Evolutionary conservation across 2,888 invertebrate species (phyloP).

Genomic region (Athrips mouffetella): DNA sequence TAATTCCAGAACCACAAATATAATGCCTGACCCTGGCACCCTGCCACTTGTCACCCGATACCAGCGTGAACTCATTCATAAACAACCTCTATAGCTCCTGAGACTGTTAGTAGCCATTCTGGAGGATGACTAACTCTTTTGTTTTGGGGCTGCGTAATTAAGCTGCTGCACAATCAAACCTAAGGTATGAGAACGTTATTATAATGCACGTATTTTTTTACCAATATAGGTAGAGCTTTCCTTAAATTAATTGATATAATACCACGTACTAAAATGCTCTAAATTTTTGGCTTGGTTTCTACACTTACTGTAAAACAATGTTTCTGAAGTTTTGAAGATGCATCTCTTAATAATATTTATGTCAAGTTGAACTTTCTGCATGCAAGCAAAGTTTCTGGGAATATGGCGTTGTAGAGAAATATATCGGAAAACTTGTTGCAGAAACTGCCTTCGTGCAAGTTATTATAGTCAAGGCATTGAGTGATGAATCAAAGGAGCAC

Average conservation of each 20-base stretch:
- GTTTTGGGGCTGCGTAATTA: neutral
- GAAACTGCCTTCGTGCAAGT: neutral
- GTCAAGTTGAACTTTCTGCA: no score
- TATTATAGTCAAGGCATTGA: neutral
- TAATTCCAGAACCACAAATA: no score
- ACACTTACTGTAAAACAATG: no score
- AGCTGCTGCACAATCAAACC: neutral
- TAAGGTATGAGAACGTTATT: neutral
- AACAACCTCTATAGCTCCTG: neutral
- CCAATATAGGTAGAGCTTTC: no score
- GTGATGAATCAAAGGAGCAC: neutral
- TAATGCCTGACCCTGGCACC: conserved; percentile 42
- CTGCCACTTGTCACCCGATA: conserved; percentile 34
- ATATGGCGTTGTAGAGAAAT: no score
- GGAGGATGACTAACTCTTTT: neutral
- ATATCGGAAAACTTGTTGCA: no score
- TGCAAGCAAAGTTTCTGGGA: no score
- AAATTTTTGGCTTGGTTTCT: no score
- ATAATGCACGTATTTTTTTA: neutral
- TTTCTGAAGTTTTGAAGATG: no score
- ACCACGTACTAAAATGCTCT: no score
- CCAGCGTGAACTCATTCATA: conserved; percentile 44
- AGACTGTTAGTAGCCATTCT: neutral
- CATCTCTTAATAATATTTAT: no score
- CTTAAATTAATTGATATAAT: no score